phyloP scores from a whole-genome alignment of 1,140 invertebrate species.

The Gryon sp. region DNA sequence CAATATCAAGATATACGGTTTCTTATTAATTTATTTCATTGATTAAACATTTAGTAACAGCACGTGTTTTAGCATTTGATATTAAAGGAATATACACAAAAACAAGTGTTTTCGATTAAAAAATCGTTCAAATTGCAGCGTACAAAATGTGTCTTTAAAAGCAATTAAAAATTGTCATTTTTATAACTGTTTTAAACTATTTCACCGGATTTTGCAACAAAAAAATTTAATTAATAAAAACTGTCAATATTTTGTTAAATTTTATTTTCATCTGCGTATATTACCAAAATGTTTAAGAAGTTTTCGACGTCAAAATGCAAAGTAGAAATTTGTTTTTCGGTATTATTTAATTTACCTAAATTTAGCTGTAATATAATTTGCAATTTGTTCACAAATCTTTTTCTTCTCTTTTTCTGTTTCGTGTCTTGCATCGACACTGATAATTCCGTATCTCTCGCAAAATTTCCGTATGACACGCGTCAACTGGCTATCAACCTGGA shows the following conservation, averaged over 20 bases:
- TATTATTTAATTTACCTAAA: neutral
- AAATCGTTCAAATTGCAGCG: too few species aligned
- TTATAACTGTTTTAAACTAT: too few species aligned
- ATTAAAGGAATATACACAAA: too few species aligned
- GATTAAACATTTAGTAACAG: conserved; percentile 11
- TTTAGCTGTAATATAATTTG: conserved; percentile 36
- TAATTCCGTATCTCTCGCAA: conserved; percentile 58
- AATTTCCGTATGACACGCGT: conserved; percentile 45
- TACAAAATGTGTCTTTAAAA: too few species aligned
- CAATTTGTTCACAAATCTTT: conserved; percentile 40
- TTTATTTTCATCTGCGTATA: neutral
- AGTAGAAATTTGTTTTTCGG: conserved; percentile 8
- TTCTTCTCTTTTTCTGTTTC: conserved; percentile 49
- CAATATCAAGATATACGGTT: too few species aligned
- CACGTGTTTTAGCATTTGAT: too few species aligned
- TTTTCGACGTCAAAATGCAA: conserved; percentile 32
- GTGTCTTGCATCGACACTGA: conserved; percentile 58
- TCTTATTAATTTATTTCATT: too few species aligned
- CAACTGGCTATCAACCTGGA: conserved; percentile 59
- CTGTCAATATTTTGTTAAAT: too few species aligned
- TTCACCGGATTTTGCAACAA: too few species aligned
- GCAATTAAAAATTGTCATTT: too few species aligned
- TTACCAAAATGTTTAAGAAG: conserved; percentile 14
- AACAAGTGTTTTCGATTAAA: too few species aligned
- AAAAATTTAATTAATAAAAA: too few species aligned